phyloP scores from a whole-genome alignment of 2,113 vertebrate genomes.

The Rhinopomastus cyanomelas region DNA sequence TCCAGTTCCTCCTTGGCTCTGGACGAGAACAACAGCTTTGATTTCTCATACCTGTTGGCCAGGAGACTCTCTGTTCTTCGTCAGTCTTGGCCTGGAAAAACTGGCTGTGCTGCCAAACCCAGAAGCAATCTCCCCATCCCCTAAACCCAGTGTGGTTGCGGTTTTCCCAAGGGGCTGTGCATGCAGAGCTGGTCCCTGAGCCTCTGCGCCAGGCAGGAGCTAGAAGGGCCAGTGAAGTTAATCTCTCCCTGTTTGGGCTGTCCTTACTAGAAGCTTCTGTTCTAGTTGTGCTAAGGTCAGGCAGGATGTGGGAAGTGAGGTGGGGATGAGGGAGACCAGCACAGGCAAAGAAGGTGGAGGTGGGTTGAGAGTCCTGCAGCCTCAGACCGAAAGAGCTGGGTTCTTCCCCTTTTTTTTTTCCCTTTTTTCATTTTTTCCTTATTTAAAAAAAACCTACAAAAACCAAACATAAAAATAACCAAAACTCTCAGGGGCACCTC shows the following conservation, averaged over 20 bases:
- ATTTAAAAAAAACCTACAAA: not conserved
- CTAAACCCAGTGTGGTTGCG: accelerated
- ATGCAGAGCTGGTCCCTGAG: not conserved
- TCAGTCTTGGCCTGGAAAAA: not conserved
- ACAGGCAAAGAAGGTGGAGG: slow-evolving; percentile 49
- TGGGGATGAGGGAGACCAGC: not conserved
- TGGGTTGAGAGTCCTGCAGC: slow-evolving; percentile 69
- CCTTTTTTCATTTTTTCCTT: not conserved
- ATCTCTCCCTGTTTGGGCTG: not conserved
- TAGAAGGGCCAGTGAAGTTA: not conserved
- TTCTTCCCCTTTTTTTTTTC: slow-evolving; percentile 68
- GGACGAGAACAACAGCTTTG: not conserved
- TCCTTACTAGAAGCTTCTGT: not conserved
- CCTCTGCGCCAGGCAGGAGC: not conserved
- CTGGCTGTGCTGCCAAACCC: not conserved
- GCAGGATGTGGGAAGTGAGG: not conserved
- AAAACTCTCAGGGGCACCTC: slow-evolving; percentile 52
- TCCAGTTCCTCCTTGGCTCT: not conserved
- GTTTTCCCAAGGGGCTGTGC: not conserved
- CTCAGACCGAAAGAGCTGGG: slow-evolving; percentile 82
- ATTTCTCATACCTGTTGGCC: not conserved
- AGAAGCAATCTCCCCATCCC: not conserved
- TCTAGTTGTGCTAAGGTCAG: not conserved
- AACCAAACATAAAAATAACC: not conserved
- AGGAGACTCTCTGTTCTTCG: not conserved